These are phyloP conservation scores for Felis catus DNA, from an alignment of 2,113 vertebrate genomes.

Conservation along the genomic window DNA sequence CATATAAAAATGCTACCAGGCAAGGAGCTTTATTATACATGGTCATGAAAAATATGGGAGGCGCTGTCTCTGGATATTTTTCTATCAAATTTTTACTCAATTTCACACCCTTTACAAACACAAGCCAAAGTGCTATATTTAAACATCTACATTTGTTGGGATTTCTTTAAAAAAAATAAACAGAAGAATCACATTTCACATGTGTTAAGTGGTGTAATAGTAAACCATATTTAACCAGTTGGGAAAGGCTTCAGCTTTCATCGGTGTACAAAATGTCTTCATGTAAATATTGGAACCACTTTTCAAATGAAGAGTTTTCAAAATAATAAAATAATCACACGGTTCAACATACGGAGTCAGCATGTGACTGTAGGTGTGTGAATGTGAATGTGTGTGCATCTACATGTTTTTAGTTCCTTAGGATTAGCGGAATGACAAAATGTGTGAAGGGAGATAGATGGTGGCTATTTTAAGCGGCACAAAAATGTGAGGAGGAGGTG, in stretches of 20 bases:
- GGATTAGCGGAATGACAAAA: not conserved
- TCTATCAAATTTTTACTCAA: slow-evolving; percentile 43
- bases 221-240: slow-evolving; percentile 53
- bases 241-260: slow-evolving; percentile 25
- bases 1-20: slow-evolving; percentile 40
- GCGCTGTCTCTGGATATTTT: slow-evolving; percentile 2
- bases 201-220: not conserved
- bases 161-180: slow-evolving; percentile 61
- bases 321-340: not conserved
- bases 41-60: slow-evolving; percentile 41
- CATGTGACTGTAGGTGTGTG: not conserved
- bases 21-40: slow-evolving; percentile 3
- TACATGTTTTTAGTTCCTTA: slow-evolving; percentile 29
- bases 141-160: slow-evolving; percentile 46
- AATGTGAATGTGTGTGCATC: not conserved
- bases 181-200: slow-evolving; percentile 52
- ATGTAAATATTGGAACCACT: slow-evolving; percentile 32
- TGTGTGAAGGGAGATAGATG: slow-evolving; percentile 34
- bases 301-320: not conserved
- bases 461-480: slow-evolving; percentile 44
- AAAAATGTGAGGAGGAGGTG: not conserved
- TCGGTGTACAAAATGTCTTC: not conserved
- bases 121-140: slow-evolving; percentile 39
- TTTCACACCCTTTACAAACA: slow-evolving; percentile 40
- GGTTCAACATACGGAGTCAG: not conserved